These are phyloP conservation scores for Calonectris borealis DNA, from an alignment of 2,113 vertebrate species.

Conservation along the genomic window DNA sequence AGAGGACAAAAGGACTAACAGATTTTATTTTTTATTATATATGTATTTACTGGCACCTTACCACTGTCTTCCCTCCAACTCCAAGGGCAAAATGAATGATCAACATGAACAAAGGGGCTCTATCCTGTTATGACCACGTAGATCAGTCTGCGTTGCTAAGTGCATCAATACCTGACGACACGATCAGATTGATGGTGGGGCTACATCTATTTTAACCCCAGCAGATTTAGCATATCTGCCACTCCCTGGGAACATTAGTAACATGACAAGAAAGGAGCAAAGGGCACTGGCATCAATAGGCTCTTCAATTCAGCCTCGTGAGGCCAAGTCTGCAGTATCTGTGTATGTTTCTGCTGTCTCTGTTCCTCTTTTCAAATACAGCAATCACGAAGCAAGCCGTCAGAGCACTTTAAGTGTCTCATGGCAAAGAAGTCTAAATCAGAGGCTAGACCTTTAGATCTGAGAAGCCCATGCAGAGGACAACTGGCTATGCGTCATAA, in stretches of 20 bases:
- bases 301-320: neutral
- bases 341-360: neutral
- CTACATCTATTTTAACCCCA: neutral
- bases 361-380: neutral
- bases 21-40: neutral
- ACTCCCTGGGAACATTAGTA: neutral
- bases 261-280: neutral
- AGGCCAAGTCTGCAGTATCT: neutral
- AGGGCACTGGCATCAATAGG: neutral
- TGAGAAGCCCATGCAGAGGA: neutral
- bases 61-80: neutral
- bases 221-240: neutral
- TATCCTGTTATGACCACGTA: accelerated
- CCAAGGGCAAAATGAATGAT: neutral
- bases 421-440: neutral
- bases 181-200: neutral
- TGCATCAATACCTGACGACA: neutral
- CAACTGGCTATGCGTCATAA: neutral
- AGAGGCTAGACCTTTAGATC: neutral
- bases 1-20: neutral
- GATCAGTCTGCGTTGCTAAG: neutral
- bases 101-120: neutral
- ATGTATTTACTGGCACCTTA: neutral
- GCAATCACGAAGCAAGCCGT: neutral
- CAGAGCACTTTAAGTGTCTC: neutral